Evolutionary conservation across 2,113 vertebrate genomes (phyloP).

Genomic region (Capreolus pygargus): DNA sequence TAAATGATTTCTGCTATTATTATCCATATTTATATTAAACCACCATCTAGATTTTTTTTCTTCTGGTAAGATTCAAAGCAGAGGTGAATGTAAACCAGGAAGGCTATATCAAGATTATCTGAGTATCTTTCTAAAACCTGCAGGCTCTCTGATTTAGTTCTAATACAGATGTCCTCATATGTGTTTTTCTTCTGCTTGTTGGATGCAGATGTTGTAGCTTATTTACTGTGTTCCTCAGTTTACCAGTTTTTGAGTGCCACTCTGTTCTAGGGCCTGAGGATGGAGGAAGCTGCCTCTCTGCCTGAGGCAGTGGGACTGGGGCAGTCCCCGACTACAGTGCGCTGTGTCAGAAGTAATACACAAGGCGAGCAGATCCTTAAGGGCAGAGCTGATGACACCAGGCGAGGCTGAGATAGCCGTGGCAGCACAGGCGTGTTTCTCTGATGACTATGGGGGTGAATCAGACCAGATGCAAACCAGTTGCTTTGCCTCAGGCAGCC

Average conservation of each 20-base stretch:
- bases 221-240: neutral
- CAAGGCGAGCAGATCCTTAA: neutral
- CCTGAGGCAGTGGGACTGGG: too few relatives aligned
- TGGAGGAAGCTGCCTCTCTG: neutral
- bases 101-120: neutral
- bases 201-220: neutral
- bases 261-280: too few relatives aligned
- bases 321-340: neutral
- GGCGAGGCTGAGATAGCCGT: rapidly evolving
- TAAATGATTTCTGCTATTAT: neutral
- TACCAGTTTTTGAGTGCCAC: neutral
- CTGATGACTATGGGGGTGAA: neutral
- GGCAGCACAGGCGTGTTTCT: too few relatives aligned
- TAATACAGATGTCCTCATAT: neutral
- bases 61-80: neutral
- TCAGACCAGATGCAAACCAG: neutral
- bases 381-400: neutral
- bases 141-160: neutral
- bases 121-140: constrained; percentile 13
- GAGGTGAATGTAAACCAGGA: neutral
- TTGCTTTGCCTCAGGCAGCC: neutral
- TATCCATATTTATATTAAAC: neutral
- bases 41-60: neutral
- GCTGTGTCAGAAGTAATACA: rapidly evolving
- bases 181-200: neutral